These are phyloP conservation scores for Neomonachus schauinslandi DNA, from an alignment of 2,113 vertebrate species.

Conservation along the genomic window DNA sequence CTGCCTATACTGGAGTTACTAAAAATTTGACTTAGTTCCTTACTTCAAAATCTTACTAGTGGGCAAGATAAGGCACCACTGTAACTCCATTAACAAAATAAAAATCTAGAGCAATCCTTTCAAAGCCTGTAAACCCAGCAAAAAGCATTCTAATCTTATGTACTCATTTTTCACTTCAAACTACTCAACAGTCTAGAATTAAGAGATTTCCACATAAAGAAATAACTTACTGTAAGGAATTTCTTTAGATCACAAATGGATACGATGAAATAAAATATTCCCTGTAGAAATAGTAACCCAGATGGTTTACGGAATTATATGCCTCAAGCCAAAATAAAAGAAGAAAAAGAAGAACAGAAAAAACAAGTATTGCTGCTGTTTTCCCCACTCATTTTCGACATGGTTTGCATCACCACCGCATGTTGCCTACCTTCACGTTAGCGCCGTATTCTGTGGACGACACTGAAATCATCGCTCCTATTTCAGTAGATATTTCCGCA, in stretches of 20 bases:
- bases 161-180: not conserved
- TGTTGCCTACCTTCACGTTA: conserved; percentile 91
- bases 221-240: not conserved
- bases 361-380: not conserved
- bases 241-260: not conserved
- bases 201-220: not conserved
- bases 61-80: not conserved
- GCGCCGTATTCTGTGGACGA: conserved; percentile 93
- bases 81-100: not conserved
- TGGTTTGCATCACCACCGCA: not conserved
- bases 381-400: not conserved
- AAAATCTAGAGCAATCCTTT: not conserved
- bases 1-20: not conserved
- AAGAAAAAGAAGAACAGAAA: not conserved
- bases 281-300: not conserved
- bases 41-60: not conserved
- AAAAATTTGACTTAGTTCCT: not conserved
- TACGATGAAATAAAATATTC: not conserved
- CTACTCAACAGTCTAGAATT: not conserved
- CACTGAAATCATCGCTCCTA: conserved; percentile 96
- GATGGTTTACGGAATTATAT: not conserved
- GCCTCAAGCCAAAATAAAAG: conserved; percentile 15
- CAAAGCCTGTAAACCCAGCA: not conserved
- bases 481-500: conserved; percentile 93
- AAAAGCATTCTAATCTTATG: not conserved